These are phyloP conservation scores for Druon quercuslanigerum DNA, from an alignment of 1,140 invertebrate genomes.

Conservation along the genomic window DNA sequence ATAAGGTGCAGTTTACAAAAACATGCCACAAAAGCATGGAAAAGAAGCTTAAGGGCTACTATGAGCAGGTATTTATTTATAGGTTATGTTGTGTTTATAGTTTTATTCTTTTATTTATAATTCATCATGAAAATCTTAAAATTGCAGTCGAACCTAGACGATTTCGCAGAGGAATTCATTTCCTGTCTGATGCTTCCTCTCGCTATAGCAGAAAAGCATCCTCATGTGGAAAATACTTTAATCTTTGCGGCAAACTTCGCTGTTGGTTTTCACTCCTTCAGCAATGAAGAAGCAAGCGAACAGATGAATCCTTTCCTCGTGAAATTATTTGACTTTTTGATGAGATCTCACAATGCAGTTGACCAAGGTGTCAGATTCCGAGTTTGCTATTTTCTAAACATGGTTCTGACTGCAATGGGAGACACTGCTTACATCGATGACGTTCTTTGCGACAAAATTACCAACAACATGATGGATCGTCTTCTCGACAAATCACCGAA, in stretches of 20 bases:
- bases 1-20: conserved; percentile 78
- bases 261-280: conserved; percentile 57
- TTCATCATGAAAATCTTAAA: background rate
- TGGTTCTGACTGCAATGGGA: conserved; percentile 83
- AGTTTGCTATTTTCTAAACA: conserved; percentile 85
- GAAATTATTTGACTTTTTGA: conserved; percentile 61
- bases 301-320: conserved; percentile 59
- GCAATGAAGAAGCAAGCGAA: conserved; percentile 51
- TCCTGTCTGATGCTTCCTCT: conserved; percentile 60
- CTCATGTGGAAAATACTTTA: conserved; percentile 74
- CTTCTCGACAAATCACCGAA: conserved; percentile 83
- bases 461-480: conserved; percentile 82
- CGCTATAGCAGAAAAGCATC: conserved; percentile 62
- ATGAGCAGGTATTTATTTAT: conserved; percentile 73
- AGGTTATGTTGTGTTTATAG: conserved; percentile 15
- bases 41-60: conserved; percentile 78
- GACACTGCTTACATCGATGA: conserved; percentile 87
- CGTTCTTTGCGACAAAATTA: conserved; percentile 83
- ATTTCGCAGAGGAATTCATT: conserved; percentile 59
- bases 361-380: conserved; percentile 81
- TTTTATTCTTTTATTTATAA: too few species aligned
- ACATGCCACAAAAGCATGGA: conserved; percentile 79
- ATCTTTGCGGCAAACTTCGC: conserved; percentile 78
- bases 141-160: conserved; percentile 55
- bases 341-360: conserved; percentile 76